A percentile compares a stretch with the other conserved stretches of the same genome.
These are phyloP conservation scores for Scyliorhinus canicula DNA, from an alignment of 2,797 vertebrate genomes.

Conservation along the genomic window DNA sequence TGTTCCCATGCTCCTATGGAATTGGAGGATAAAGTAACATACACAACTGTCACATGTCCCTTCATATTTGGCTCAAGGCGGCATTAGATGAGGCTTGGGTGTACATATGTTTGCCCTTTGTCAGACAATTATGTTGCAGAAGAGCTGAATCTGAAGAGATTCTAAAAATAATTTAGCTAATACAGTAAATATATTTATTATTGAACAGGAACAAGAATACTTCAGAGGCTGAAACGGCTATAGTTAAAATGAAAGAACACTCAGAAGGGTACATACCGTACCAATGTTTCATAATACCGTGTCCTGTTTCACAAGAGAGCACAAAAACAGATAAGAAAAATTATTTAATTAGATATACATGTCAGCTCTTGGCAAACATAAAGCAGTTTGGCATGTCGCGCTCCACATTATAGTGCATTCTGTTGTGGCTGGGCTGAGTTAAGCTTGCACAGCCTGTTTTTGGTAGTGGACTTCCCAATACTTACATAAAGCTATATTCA, in stretches of 20 bases:
- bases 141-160: slow-evolving; percentile 44
- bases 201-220: background rate
- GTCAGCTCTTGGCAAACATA: background rate
- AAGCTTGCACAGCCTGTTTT: background rate
- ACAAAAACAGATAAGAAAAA: slow-evolving; percentile 39
- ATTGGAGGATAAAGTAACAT: background rate
- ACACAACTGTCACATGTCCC: background rate
- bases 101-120: background rate
- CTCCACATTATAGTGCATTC: background rate
- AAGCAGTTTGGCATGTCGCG: background rate
- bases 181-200: background rate
- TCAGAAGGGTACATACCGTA: slow-evolving; percentile 60
- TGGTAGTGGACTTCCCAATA: too few species aligned
- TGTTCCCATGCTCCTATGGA: too few species aligned
- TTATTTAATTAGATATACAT: background rate
- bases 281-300: slow-evolving; percentile 67
- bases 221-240: background rate
- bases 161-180: slow-evolving; percentile 34
- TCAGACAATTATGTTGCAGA: background rate
- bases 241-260: background rate
- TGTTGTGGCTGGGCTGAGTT: background rate
- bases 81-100: background rate
- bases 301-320: slow-evolving; percentile 63
- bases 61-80: background rate
- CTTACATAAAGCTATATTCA: too few species aligned